Percentiles rank a stretch among this genome's conserved stretches.
Conservation (phyloP, 2,113 vertebrate genomes). For the Passer montanus region DNA sequence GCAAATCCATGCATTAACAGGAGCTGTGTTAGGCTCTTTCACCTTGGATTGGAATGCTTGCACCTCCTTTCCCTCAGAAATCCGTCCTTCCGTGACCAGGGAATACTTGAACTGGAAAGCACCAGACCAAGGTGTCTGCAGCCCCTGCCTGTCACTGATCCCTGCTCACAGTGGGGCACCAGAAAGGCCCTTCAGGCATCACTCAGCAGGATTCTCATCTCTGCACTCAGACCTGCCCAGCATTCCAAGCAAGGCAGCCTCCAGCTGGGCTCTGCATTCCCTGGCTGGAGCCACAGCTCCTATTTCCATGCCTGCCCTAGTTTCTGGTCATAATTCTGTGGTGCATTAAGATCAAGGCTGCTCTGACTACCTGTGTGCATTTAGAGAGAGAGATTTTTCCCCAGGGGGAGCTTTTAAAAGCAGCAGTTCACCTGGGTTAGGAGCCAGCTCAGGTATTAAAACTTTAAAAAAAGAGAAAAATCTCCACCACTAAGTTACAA, state of each 20-base stretch:
- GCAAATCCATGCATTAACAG: neutral
- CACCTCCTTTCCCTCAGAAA: neutral
- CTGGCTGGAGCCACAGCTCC: neutral
- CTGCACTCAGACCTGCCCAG: neutral
- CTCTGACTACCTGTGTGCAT: neutral
- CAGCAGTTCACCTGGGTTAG: neutral
- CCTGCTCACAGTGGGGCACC: fast-evolving
- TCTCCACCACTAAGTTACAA: neutral
- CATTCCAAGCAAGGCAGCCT: neutral
- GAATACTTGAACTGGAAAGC: neutral
- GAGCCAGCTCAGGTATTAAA: neutral
- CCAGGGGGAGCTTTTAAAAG: slow-evolving; percentile 1
- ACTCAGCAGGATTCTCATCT: neutral
- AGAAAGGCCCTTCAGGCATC: neutral
- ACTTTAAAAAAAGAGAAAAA: neutral
- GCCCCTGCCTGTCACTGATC: neutral
- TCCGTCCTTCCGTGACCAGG: neutral
- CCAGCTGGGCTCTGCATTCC: neutral
- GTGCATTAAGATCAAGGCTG: slow-evolving; percentile 9
- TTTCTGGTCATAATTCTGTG: neutral
- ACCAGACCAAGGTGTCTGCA: neutral
- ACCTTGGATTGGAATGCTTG: neutral
- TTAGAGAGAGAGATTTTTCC: neutral
- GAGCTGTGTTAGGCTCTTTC: neutral
- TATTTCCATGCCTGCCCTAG: neutral